Base-by-base conservation (phyloP, 2,888 invertebrate genomes). In the Rhagonycha lutea region DNA sequence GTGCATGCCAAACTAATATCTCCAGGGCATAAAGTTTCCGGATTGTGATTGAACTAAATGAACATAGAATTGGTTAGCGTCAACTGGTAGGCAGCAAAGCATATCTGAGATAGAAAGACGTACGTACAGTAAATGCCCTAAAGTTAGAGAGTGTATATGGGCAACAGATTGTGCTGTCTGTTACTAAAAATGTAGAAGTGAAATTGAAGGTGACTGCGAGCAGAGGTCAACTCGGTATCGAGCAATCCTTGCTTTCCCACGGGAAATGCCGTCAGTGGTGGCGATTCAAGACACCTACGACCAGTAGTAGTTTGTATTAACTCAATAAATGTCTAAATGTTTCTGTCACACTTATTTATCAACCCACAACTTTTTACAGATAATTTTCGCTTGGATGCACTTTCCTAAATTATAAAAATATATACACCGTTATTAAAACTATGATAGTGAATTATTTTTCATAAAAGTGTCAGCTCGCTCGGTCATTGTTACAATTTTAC, bases 21-120 rank as follows among this genome's bases (percentile, higher is more conserved):
- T 86, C 86, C 72, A 72, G 86, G 86, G 86, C 82, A 85, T 85
- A 85, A 85, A 85, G 82, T 87, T 86, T 83, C 82, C 78, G 79
- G 82, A 81, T 82, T 84, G 84, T 86, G 86, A 87, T 87, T 87
- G 86, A 86, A 86, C 84, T 85, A 86, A 87, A 87, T 86, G 86
- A 86, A 86, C 83, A 82, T 85, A 84, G 85, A 86, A 86, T 86
- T 84, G 85, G 83, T 86, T 84, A 84, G 82, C 83, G 85, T 85
- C 85, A 83, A 80, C 79, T 68, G 82, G 84, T 83, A 80, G 80
- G 81, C 63, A 67, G 63, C 71, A 61, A 63, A 68, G 73, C 65
- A 73, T 70, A 71, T 73, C 73, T 47, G 70, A 75, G 68, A 76
- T 68, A 63, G 73, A 68, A 63, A 68, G 68, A 69, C 68, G 26